Base-by-base conservation (phyloP, 2,113 vertebrate genomes). In the Cyphomyrus discorhynchus region DNA sequence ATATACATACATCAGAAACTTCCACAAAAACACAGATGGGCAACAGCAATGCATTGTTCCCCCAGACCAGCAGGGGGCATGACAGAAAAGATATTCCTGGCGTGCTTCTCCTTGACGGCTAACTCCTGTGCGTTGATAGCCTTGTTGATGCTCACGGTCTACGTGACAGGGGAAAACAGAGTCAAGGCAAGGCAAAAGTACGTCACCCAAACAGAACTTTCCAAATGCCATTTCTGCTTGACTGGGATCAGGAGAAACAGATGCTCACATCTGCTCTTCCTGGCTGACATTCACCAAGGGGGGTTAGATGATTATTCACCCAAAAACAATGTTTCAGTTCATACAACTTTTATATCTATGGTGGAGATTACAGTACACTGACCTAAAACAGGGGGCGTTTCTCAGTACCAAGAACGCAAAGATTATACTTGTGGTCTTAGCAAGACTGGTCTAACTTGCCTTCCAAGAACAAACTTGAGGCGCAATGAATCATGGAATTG, bases 121-220 rank as follows among this genome's bases (percentile, higher is more conserved):
- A 99, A 97, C 96, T 99, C 98, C 97, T 99, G 98, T 0, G 97
- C 97, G 93, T 99, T 99, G 97, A 99, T 99, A 92, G 98, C 98
- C 95, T 99, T 99, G 96, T 98, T 99, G 97, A 99, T 99, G 96
- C 98, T 99, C 96, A 99, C 98, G 1, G 97, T 97, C 98, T 99
- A 96, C 90, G 88, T 91, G 91, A 84, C 62, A 87, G 7, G 91
- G 85, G 91, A 42, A 89, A 50, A 74, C n/a, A 39, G 62, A 62
- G 31, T 77, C 31, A 53, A 21, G 77, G 47, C 8, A 42, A 35
- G 24, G 88, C 74, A 58, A 89, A 89, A 49, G 24, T 66, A 27
- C 70, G 5, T 39, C 70, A 31, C 35, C 74, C 13, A 42, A 19
- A 19, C 11, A 80, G 35, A 77, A 42, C 70, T 77, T 17, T 77